Conservation (phyloP, 2,888 invertebrate genomes). For the Oligia strigilis region DNA sequence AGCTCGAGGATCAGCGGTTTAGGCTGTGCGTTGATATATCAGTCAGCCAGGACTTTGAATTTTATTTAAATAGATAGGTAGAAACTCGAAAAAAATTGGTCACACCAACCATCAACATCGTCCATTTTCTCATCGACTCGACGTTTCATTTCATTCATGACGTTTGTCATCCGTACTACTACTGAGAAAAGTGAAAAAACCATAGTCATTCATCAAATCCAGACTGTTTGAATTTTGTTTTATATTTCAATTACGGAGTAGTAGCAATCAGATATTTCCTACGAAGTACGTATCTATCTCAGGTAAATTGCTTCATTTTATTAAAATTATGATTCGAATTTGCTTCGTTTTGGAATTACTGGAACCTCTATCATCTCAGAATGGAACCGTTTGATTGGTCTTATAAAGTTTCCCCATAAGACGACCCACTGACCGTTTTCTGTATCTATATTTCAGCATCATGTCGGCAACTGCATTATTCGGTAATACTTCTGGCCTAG, state of each 20-base stretch:
- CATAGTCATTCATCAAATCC: conserved; percentile 8
- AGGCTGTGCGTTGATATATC: too few relatives aligned
- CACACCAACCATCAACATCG: not conserved
- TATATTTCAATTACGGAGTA: conserved; percentile 4
- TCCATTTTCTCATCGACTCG: not conserved
- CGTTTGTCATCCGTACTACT: not conserved
- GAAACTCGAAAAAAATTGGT: not conserved
- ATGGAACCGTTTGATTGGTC: not conserved
- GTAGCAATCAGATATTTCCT: not conserved
- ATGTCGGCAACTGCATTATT: conserved; percentile 94
- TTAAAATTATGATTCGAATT: not conserved
- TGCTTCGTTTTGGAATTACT: not conserved
- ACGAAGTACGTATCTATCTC: not conserved
- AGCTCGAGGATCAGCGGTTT: too few relatives aligned
- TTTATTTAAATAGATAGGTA: too few relatives aligned
- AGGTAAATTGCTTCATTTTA: conserved; percentile 6
- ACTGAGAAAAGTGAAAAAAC: not conserved
- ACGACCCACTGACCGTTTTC: too few relatives aligned
- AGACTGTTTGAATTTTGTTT: not conserved
- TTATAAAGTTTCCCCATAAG: too few relatives aligned
- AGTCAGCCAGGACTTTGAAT: too few relatives aligned
- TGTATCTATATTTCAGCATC: conserved; percentile 55
- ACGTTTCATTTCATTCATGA: too few relatives aligned
- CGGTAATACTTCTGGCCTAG: conserved; percentile 94
- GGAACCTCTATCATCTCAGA: not conserved